These are phyloP conservation scores for Indicator indicator DNA, from an alignment of 2,113 vertebrate genomes.

Conservation along the genomic window DNA sequence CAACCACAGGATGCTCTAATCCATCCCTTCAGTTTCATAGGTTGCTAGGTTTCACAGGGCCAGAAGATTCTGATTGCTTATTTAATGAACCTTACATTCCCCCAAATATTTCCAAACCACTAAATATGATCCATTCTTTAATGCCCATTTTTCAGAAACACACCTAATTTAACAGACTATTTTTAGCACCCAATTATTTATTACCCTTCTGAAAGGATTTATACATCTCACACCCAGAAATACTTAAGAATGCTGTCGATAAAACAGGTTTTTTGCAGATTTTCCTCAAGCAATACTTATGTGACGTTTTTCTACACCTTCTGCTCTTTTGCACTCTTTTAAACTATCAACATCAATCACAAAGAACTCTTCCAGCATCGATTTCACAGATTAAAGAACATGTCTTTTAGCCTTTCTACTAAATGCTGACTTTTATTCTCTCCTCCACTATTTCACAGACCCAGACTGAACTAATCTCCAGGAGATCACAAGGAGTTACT, in stretches of 20 bases:
- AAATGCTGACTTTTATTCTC: background rate
- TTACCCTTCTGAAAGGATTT: background rate
- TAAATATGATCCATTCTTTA: background rate
- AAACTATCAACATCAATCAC: background rate
- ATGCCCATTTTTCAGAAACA: background rate
- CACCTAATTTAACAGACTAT: background rate
- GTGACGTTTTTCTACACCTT: background rate
- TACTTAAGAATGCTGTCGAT: background rate
- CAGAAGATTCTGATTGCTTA: background rate
- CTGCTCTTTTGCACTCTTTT: background rate
- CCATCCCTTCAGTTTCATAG: background rate
- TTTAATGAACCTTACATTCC: rapidly evolving
- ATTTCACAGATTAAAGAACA: background rate
- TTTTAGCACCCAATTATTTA: background rate
- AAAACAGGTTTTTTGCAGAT: background rate
- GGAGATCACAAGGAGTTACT: background rate
- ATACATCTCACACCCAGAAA: background rate
- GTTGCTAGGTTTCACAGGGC: background rate
- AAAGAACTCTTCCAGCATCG: background rate
- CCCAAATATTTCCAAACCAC: background rate
- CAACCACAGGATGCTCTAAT: background rate
- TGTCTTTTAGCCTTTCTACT: background rate
- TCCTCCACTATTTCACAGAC: background rate
- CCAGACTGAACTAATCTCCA: background rate
- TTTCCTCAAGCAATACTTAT: background rate